Conservation (phyloP, 2,797 vertebrate genomes). For the Poeciliopsis gracilis region DNA sequence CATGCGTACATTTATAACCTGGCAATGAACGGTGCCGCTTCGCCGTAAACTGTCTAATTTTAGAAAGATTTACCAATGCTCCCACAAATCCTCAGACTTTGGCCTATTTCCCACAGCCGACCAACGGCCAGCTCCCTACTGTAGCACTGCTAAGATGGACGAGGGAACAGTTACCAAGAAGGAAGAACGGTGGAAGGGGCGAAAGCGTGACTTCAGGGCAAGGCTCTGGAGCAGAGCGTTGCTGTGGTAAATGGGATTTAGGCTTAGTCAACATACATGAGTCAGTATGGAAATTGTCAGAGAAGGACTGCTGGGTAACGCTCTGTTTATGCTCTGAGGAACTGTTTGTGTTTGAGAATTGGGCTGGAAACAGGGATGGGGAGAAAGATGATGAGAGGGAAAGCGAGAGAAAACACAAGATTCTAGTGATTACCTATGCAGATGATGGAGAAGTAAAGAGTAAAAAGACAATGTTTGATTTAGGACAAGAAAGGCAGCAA, state of each 20-base stretch:
- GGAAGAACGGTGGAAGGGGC: conserved; percentile 13
- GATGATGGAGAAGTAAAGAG: conserved; percentile 2
- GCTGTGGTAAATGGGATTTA: conserved; percentile 69
- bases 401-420: conserved; percentile 19
- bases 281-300: conserved; percentile 69
- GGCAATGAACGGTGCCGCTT: conserved; percentile 60
- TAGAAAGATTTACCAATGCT: conserved; percentile 72
- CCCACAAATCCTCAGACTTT: conserved; percentile 73
- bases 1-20: conserved; percentile 50
- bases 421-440: conserved; percentile 42
- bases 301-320: conserved; percentile 44
- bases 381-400: conserved; percentile 10
- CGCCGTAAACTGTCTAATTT: conserved; percentile 66
- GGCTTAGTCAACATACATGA: conserved; percentile 71
- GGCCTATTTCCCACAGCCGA: conserved; percentile 72
- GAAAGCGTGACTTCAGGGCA: conserved; percentile 54
- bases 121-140: conserved; percentile 45
- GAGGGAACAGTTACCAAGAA: conserved; percentile 45
- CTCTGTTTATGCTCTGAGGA: conserved; percentile 55
- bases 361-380: not conserved
- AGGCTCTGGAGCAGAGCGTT: conserved; percentile 42
- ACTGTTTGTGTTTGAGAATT: conserved; percentile 18
- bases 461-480: conserved; percentile 10
- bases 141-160: conserved; percentile 57
- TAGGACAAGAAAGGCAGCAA: conserved; percentile 2